Evolutionary conservation across 2,888 invertebrate genomes (phyloP), one percentile per base, ranked within the genome.

Genomic region (Perizoma flavofasciatum): DNA sequence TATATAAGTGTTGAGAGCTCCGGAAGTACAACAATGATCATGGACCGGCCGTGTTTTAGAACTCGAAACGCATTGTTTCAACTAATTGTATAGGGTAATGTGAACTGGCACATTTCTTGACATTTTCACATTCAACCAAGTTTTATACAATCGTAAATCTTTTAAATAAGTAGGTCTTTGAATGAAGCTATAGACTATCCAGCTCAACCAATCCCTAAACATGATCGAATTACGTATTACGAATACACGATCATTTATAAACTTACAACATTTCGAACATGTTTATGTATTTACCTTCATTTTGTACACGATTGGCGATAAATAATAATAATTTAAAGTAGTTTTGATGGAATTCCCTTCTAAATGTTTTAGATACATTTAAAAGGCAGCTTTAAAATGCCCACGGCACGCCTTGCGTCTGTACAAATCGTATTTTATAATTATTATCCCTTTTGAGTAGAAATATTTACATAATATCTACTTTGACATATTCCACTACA

Each of bases 401-500:
- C 55, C 49, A 54, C 62, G 66, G 55, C 55, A 51, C 69, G 48
- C 55, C 52, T 71, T 66, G 10, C 32, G 43, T 62, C 54, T 51
- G 62, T 69, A 72, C 67, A 68, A 74, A 74, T 75, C 69, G 68
- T 75, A 79, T 79, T 78, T 78, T 76, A 74, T 68, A 68, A 65
- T 70, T 69, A 77, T 80, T 82, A 82, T 79, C 75, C 77, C 66
- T 68, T 77, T 69, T 79, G 74, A 82, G 84, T 81, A 67, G 74
- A 49, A 59, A 56, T 67, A 85, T 85, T 84, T 79, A 79, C 81
- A 85, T 85, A 85, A 80, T 81, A 77, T 75, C 76, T 74, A 22
- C 22, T 22, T 66, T 61, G 56, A 67, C 59, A 66, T 70, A 72
- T 76, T 75, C 70, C 72, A 67, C 58, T 70, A 73, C 60, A 72